Evolutionary conservation across 2,888 invertebrate species (phyloP), one percentile per base, ranked within the genome.

Genomic region (Gandaritis pyraliata): DNA sequence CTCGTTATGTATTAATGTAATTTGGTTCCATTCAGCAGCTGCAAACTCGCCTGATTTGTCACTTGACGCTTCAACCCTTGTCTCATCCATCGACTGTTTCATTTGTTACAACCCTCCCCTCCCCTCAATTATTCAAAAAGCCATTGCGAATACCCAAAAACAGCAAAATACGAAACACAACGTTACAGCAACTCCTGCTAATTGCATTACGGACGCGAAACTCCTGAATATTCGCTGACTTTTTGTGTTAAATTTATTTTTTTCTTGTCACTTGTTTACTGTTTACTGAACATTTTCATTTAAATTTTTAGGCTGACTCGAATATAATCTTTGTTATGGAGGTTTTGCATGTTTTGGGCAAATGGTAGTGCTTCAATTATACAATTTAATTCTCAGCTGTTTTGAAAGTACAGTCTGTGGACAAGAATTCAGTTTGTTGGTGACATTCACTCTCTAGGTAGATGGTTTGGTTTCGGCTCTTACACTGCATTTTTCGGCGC

Each of bases 171-270:
- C 52, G 41, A 64, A 70, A 57, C 55, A 56, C 39, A 61, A 45
- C 64, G 64, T 66, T 64, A 69, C 66, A 67, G 69, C 72, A 71
- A 72, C 71, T 65, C 65, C 52, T 56, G 54, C 67, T 71, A 71
- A 72, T 71, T 68, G 69, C 65, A 65, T 70, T 66, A 69, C 59
- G 62, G 38, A 57, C 52, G 61, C 13, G 65, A 55, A 52, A 41
- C 57, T 60, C 58, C 63, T 59, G 54, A 65, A 65, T 64, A 62
- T 70, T 62, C 52, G 69, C 66, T 52, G 66, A 68, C 68, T 69
- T 64, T 69, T 64, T 60, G 51, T 13, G 53, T 41, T 57, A 33
- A 55, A 57, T 64, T 65, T 58, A 58, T 58, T 65, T 69, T 33
- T 65, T 64, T 66, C 55, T 61, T 65, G 58, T 64, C 58, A 33